Conservation (phyloP, 2,113 vertebrate species). For the Eulacestoma nigropectus region DNA sequence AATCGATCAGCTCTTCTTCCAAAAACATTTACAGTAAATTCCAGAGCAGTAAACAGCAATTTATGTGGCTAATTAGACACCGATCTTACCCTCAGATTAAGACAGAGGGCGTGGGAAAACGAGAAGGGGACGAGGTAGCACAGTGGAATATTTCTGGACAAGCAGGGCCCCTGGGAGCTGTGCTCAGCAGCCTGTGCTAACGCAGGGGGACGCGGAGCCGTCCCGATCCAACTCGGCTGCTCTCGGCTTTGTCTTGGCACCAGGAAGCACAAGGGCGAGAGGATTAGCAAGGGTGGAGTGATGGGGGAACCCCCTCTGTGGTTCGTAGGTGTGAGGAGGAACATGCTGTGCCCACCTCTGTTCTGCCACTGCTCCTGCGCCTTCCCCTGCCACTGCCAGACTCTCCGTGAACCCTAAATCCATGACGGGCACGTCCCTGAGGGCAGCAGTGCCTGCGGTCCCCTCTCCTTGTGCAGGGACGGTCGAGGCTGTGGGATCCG, state of each 20-base stretch:
- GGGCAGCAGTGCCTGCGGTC: not conserved
- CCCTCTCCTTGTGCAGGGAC: not conserved
- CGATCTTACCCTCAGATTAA: not conserved
- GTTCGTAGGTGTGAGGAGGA: not conserved
- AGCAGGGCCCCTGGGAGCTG: not conserved
- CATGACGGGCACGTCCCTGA: not conserved
- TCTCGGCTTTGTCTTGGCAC: not conserved
- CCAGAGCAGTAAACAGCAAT: not conserved
- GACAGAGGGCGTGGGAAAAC: not conserved
- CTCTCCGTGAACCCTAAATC: not conserved
- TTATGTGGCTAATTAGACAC: not conserved
- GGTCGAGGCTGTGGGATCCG: not conserved
- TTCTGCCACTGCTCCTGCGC: not conserved
- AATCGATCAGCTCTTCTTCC: not conserved
- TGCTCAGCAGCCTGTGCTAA: not conserved
- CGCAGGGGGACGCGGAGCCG: not conserved
- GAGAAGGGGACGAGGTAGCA: not conserved
- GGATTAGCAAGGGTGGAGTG: not conserved
- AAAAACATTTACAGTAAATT: not conserved
- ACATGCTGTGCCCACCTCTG: rapidly evolving
- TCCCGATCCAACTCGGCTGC: not conserved
- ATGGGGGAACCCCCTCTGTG: not conserved
- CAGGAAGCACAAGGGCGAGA: not conserved
- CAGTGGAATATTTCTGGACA: not conserved
- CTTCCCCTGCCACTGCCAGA: not conserved